Conservation (phyloP, 2,888 invertebrate genomes). For the Buathra laborator region DNA sequence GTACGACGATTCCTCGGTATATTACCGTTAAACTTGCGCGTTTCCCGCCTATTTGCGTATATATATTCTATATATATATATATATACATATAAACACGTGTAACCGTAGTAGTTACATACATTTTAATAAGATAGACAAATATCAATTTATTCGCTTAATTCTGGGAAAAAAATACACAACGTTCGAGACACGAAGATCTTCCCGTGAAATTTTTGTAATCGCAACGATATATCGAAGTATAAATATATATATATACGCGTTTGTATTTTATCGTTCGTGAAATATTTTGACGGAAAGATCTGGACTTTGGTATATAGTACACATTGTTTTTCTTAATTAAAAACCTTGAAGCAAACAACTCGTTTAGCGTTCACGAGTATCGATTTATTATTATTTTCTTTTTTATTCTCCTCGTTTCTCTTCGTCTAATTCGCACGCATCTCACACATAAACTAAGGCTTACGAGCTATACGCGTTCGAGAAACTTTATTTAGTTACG, state of each 20-base stretch:
- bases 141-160: conserved; percentile 49
- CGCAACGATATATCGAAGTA: conserved; percentile 23
- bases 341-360: conserved; percentile 21
- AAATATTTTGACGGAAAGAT: conserved; percentile 23
- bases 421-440: conserved; percentile 14
- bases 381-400: background rate
- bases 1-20: too few species aligned
- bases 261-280: conserved; percentile 31
- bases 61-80: too few species aligned
- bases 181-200: conserved; percentile 39
- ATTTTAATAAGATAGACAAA: conserved; percentile 40
- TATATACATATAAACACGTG: too few species aligned
- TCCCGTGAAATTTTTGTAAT: conserved; percentile 13
- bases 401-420: background rate
- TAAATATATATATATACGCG: conserved; percentile 35
- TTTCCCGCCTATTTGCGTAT: too few species aligned
- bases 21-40: too few species aligned
- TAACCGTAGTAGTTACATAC: background rate
- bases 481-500: conserved; percentile 2
- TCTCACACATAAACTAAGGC: conserved; percentile 27
- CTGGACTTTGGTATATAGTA: conserved; percentile 52
- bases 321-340: conserved; percentile 14
- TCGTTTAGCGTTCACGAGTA: conserved; percentile 12
- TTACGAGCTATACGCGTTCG: conserved; percentile 49
- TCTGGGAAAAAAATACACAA: conserved; percentile 50